phyloP scores from a whole-genome alignment of 2,888 invertebrate genomes.

The Nomada goodeniana region DNA sequence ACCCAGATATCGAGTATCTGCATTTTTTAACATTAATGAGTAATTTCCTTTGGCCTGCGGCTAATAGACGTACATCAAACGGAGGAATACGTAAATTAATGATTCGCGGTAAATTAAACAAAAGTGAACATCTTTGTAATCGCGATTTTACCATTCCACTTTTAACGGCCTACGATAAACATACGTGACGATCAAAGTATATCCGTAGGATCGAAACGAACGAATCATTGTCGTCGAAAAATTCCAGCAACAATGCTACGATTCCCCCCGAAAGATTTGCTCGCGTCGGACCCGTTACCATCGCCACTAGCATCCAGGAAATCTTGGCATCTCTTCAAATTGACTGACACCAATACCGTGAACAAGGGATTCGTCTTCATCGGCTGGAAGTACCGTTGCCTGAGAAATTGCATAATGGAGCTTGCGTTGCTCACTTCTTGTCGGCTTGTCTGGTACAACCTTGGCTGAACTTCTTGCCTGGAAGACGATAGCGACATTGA shows the following conservation, averaged over 20 bases:
- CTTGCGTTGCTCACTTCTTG: slow-evolving; percentile 57
- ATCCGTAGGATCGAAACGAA: too few relatives aligned
- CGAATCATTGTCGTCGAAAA: not conserved
- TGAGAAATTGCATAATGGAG: slow-evolving; percentile 68
- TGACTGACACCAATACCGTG: slow-evolving; percentile 36
- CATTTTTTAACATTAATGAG: too few relatives aligned
- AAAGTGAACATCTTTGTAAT: not conserved
- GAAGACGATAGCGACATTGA: slow-evolving; percentile 66
- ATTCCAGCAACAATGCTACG: not conserved
- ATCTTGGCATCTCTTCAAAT: slow-evolving; percentile 52
- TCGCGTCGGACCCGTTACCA: slow-evolving; percentile 35
- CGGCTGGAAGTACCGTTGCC: slow-evolving; percentile 66
- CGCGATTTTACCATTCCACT: too few relatives aligned
- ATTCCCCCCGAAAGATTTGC: not conserved
- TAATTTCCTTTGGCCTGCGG: too few relatives aligned
- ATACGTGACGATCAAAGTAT: too few relatives aligned
- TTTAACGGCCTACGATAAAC: too few relatives aligned
- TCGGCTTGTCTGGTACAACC: slow-evolving; percentile 36
- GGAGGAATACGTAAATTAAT: not conserved
- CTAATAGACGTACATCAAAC: too few relatives aligned
- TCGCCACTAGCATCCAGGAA: slow-evolving; percentile 14
- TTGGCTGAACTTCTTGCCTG: slow-evolving; percentile 53
- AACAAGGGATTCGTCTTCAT: slow-evolving; percentile 38
- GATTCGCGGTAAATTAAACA: not conserved
- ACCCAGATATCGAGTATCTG: too few relatives aligned